Conservation (phyloP, 2,888 invertebrate genomes). For the Drosophila monieri region DNA sequence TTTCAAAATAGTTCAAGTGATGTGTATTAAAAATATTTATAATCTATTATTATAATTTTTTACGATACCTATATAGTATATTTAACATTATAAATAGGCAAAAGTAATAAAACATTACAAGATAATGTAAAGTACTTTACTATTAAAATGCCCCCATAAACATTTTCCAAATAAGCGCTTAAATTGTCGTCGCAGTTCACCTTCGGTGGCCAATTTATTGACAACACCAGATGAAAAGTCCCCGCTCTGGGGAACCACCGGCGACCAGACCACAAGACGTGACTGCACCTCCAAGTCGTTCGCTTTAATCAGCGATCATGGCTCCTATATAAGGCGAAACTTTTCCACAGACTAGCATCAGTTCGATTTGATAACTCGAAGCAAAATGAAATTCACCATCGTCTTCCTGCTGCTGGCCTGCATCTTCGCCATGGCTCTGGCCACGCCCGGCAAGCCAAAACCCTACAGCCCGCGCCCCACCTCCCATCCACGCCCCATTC, state of each 20-base stretch:
- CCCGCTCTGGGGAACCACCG: constrained; percentile 17
- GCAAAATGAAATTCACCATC: constrained; percentile 41
- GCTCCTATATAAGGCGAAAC: constrained; percentile 25
- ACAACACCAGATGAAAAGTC: constrained; percentile 20
- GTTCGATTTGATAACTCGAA: constrained; percentile 15
- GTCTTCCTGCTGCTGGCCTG: constrained; percentile 37
- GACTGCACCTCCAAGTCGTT: neutral
- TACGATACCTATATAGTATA: neutral
- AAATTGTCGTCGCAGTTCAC: constrained; percentile 6
- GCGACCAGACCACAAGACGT: constrained; percentile 3
- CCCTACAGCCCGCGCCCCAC: constrained; percentile 41
- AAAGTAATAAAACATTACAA: neutral
- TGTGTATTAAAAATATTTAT: neutral
- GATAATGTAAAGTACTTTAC: neutral
- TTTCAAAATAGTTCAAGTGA: neutral
- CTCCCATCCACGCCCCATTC: constrained; percentile 46
- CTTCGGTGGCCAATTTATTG: constrained; percentile 6
- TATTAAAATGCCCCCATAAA: neutral
- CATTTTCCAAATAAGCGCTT: constrained; percentile 8
- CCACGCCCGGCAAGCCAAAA: constrained; percentile 35
- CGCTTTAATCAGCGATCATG: neutral
- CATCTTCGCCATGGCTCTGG: constrained; percentile 23
- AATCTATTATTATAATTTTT: neutral
- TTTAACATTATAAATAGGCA: neutral
- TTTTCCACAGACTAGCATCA: constrained; percentile 16